phyloP scores from a whole-genome alignment of 2,797 vertebrate species.

The Malurus splendens region DNA sequence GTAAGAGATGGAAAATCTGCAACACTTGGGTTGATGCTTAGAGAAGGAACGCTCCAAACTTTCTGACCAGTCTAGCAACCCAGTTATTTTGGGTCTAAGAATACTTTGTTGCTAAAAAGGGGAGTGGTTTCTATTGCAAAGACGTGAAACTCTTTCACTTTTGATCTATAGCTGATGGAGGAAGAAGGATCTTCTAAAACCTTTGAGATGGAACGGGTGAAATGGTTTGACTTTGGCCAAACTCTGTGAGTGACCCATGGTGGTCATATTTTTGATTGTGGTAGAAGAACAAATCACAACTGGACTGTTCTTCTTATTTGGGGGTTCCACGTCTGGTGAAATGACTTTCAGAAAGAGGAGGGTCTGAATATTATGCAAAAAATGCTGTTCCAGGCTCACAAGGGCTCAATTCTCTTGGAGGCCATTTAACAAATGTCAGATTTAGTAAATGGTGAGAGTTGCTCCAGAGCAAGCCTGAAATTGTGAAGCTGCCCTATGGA shows the following conservation, averaged over 20 bases:
- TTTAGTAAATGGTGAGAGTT: neutral
- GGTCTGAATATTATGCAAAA: neutral
- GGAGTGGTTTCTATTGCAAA: neutral
- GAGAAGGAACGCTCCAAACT: neutral
- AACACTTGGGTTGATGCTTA: neutral
- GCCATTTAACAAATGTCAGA: neutral
- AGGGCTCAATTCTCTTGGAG: neutral
- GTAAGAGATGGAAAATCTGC: neutral
- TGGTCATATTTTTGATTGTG: neutral
- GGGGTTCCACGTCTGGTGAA: neutral
- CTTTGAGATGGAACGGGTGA: neutral
- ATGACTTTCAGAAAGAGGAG: neutral
- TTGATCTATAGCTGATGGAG: neutral
- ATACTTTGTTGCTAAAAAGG: neutral
- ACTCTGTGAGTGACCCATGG: fast-evolving
- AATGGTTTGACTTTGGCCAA: neutral
- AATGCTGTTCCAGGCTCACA: neutral
- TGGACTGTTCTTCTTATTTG: neutral
- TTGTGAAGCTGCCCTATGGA: neutral
- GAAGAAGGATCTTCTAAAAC: neutral
- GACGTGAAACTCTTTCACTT: neutral
- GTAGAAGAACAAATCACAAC: neutral
- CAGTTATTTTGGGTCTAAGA: neutral
- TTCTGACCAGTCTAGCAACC: neutral
- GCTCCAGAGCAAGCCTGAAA: neutral